Percentiles rank a stretch among this genome's conserved stretches.
Evolutionary conservation across 2,113 vertebrate species (phyloP).

Genomic region (Neopipo cinnamomea): DNA sequence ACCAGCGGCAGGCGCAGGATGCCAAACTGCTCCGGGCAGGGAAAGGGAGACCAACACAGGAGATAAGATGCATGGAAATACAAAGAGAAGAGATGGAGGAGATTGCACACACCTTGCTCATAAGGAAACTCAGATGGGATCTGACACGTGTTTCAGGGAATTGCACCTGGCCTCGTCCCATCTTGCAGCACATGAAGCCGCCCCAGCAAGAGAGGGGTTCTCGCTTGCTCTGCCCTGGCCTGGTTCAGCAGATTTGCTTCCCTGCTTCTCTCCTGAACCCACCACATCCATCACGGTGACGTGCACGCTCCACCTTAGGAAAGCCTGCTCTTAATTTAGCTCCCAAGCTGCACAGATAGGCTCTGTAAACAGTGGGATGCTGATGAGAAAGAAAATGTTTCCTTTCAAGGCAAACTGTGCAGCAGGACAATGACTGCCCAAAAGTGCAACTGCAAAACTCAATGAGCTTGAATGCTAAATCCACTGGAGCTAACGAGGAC

Average conservation of each 20-base stretch:
- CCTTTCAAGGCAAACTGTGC: slow-evolving; percentile 16
- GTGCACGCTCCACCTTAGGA: not conserved
- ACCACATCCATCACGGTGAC: not conserved
- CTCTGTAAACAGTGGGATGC: not conserved
- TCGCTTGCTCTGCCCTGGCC: not conserved
- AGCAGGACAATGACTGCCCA: not conserved
- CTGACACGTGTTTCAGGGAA: not conserved
- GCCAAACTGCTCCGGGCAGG: not conserved
- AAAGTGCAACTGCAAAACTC: not conserved
- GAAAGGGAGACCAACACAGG: not conserved
- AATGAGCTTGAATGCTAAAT: not conserved
- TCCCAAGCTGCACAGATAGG: not conserved
- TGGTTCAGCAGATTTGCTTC: not conserved
- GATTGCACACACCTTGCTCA: not conserved
- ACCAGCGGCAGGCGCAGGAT: not conserved
- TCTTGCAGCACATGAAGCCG: not conserved
- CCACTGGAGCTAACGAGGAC: not conserved
- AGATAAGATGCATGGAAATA: not conserved
- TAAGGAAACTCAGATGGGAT: not conserved
- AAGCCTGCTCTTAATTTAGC: not conserved
- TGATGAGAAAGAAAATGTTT: not conserved
- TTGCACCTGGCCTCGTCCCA: not conserved
- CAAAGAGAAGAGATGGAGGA: not conserved
- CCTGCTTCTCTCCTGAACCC: not conserved
- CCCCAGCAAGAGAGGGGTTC: not conserved